Base-by-base conservation (phyloP, 2,113 vertebrate genomes). In the Rhagologus leucostigma region DNA sequence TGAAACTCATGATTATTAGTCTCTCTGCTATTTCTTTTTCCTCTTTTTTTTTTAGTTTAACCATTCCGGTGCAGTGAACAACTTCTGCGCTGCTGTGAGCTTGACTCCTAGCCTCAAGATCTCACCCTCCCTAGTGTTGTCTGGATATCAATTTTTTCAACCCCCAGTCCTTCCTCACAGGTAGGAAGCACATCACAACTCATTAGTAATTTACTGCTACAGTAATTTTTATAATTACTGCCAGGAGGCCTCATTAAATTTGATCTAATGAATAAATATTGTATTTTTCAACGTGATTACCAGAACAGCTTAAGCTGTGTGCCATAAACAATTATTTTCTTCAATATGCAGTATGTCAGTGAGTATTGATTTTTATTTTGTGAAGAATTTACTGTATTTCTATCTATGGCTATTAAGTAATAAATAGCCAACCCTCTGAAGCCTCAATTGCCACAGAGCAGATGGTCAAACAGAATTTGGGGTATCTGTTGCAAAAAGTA, bases 261-360 rank as follows among this genome's bases (percentile, higher is more conserved):
- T 99, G 99, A 99, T 99, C 99, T 99, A 99, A 99, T 99, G 99
- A 99, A 99, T 99, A 99, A 99, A 99, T 99, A 99, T 99, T 99
- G 99, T 99, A 99, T 99, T 99, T 99, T 99, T 99, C 99, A 99
- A 99, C 98, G 98, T 99, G 99, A 99, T 99, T 99, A 99, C 98
- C 99, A 99, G 99, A 99, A 99, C 99, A 99, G 99, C 99, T 99
- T 99, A 99, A 99, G 99, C 99, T 98, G 98, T 99, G 98, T 98
- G 99, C 99, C 99, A 99, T 99, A 99, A 99, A 99, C 99, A 99
- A 99, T 99, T 99, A 99, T 99, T 99, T 99, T 98, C 98, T 98
- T 99, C 99, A 99, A 99, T 99, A 99, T 98, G 98, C 99, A 99
- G 99, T 98, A 98, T 98, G 98, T 98, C 97, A 98, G 98, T 98